A percentile compares a stretch with the other conserved stretches of the same genome.
These are phyloP conservation scores for Leuciscus idus DNA, from an alignment of 2,113 vertebrate genomes.

Conservation along the genomic window DNA sequence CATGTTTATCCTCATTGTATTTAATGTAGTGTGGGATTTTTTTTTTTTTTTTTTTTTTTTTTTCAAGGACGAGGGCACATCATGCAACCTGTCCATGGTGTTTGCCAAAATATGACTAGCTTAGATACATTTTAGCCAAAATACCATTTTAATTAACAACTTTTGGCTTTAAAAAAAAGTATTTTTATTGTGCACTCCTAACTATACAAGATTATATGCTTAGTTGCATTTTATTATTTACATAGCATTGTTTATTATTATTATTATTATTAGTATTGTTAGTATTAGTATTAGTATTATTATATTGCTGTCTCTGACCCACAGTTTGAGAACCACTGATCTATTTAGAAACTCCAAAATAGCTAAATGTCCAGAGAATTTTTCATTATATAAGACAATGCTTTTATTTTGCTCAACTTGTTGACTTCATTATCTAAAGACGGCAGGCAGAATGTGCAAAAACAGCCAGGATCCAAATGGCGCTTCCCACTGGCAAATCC, in stretches of 20 bases:
- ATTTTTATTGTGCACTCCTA: neutral
- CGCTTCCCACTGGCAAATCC: conserved; percentile 88
- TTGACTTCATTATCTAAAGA: conserved; percentile 70
- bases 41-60: neutral
- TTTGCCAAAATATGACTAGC: neutral
- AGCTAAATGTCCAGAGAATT: neutral
- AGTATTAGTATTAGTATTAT: neutral
- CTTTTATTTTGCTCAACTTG: conserved; percentile 44
- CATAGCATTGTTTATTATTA: neutral
- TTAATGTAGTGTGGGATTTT: neutral
- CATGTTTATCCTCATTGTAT: neutral
- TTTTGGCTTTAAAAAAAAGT: neutral
- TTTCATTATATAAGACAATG: conserved; percentile 38
- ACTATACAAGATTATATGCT: neutral
- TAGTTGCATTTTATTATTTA: neutral
- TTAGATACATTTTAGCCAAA: neutral
- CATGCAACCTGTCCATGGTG: neutral
- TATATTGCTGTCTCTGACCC: neutral
- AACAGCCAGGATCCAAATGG: conserved; percentile 93
- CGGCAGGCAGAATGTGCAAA: conserved; percentile 96
- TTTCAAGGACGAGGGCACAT: neutral
- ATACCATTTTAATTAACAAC: neutral
- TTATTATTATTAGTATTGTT: too few relatives aligned
- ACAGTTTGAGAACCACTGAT: neutral
- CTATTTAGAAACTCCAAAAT: neutral